Evolutionary conservation across 2,797 vertebrate genomes (phyloP).

Genomic region (Manis pentadactyla): DNA sequence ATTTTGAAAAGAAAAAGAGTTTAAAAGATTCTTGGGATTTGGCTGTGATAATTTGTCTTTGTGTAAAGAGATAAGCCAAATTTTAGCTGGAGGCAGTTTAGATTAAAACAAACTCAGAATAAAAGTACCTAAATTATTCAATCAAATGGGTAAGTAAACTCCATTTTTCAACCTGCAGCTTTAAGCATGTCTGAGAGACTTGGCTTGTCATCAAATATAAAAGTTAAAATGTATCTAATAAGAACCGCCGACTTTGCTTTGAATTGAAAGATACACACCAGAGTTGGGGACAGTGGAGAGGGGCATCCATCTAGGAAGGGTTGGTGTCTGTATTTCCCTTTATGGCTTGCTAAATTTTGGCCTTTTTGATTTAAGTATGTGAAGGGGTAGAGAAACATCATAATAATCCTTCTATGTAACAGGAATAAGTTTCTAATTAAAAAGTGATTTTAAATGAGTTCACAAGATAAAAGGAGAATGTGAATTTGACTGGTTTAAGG

Average conservation of each 20-base stretch:
- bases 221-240: constrained; percentile 6
- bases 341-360: background rate
- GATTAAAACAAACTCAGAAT: constrained; percentile 45
- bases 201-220: background rate
- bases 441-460: background rate
- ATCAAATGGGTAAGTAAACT: background rate
- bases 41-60: constrained; percentile 41
- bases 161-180: background rate
- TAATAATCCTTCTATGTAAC: background rate
- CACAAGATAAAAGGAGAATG: background rate
- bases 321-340: background rate
- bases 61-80: constrained; percentile 55
- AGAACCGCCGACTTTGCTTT: background rate
- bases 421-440: background rate
- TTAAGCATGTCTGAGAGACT: background rate
- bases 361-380: background rate
- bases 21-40: constrained; percentile 53
- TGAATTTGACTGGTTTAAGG: background rate
- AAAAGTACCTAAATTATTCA: constrained; percentile 59
- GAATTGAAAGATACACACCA: background rate
- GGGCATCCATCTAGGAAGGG: background rate
- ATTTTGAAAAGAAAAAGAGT: background rate
- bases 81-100: constrained; percentile 56
- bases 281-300: accelerated
- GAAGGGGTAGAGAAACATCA: background rate